Percentiles rank a stretch among this genome's conserved stretches.
phyloP scores from a whole-genome alignment of 2,888 invertebrate genomes.

The Ptycholaimellus sp. region DNA sequence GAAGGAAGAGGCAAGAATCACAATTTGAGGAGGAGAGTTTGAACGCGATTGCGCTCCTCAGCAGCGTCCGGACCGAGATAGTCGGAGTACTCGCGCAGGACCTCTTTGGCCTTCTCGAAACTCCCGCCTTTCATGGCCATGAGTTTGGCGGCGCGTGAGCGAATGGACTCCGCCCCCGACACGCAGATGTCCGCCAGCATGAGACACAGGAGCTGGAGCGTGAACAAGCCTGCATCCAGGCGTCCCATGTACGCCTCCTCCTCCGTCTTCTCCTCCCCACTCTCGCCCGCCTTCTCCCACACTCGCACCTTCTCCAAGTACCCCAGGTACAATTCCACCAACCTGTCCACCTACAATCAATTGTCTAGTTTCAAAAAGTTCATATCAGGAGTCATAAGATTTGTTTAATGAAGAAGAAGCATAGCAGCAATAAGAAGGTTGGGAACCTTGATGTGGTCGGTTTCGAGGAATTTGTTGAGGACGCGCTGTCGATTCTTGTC shows the following conservation, averaged over 20 bases:
- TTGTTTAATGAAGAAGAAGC: no score
- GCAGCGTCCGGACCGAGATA: constrained; percentile 9
- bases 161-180: constrained; percentile 28
- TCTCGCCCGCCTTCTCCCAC: no score
- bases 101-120: neutral
- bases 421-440: no score
- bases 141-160: constrained; percentile 1
- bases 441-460: constrained; percentile 92
- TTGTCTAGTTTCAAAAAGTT: no score
- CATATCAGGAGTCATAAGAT: no score
- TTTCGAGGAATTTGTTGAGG: constrained; percentile 81
- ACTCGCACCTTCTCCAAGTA: neutral
- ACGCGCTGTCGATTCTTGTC: constrained; percentile 68
- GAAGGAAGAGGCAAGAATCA: no score
- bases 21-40: no score
- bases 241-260: constrained; percentile 66
- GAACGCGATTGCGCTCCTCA: neutral
- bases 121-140: constrained; percentile 2
- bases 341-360: no score
- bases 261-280: constrained; percentile 36
- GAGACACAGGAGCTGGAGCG: constrained; percentile 75
- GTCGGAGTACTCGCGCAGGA: constrained; percentile 14
- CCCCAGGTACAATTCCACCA: constrained; percentile 52
- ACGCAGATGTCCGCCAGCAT: constrained; percentile 36
- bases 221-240: constrained; percentile 79